Percentiles rank a stretch among this genome's conserved stretches.
These are phyloP conservation scores for Eulacestoma nigropectus DNA, from an alignment of 2,113 vertebrate species.

Conservation along the genomic window DNA sequence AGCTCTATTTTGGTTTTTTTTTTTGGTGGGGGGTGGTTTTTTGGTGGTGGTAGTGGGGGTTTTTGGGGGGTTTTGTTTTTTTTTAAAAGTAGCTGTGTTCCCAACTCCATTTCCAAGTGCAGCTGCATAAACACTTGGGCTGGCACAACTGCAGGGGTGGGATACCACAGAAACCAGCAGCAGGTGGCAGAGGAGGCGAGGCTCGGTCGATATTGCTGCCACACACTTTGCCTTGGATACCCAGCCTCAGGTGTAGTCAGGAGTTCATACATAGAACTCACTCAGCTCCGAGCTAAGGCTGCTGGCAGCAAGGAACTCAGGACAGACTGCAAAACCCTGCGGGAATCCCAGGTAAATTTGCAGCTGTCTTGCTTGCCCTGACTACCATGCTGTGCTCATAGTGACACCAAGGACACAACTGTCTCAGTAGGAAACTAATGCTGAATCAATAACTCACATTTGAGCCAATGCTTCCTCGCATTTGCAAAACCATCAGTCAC, in stretches of 20 bases:
- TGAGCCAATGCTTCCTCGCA: background rate
- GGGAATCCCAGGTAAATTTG: background rate
- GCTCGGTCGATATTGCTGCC: background rate
- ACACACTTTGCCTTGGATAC: background rate
- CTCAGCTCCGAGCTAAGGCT: background rate
- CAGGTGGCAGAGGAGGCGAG: background rate
- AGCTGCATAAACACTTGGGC: background rate
- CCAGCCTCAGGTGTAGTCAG: background rate
- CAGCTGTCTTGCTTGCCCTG: background rate
- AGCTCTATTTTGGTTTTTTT: no score
- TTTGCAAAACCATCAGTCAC: background rate
- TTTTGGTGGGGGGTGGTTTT: background rate
- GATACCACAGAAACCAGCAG: conserved; percentile 9
- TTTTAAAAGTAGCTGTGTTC: background rate
- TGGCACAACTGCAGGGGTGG: background rate
- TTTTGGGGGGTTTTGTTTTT: background rate
- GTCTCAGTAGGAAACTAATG: fast-evolving
- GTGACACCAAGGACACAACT: background rate
- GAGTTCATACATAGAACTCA: background rate
- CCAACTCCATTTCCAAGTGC: background rate
- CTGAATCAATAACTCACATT: background rate
- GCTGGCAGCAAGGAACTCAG: background rate
- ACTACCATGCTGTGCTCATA: background rate
- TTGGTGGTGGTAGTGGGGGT: background rate
- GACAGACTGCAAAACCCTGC: background rate